Evolutionary conservation across 1,140 invertebrate species (phyloP), one percentile per base, ranked within the genome.

Genomic region (Drosophila grimshawi): DNA sequence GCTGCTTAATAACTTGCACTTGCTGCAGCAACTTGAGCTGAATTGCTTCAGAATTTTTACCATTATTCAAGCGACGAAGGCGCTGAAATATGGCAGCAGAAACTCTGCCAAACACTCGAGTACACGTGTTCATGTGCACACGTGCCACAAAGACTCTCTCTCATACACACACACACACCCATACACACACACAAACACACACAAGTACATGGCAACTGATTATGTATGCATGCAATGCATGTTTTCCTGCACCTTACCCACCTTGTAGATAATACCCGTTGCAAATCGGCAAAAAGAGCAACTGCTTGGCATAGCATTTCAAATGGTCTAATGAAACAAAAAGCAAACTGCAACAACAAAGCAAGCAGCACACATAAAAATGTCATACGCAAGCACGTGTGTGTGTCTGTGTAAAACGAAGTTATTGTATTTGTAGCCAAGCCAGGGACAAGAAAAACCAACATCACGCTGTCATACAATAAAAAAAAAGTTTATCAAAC

Each of bases 321-420:
- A 85, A 86, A 86, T 86, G 82, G 81, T 86, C 81, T 81, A 86
- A 86, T 86, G 66, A 81, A 86, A 81, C 57, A 78, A 64, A 60
- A 74, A 59, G 55, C 41, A 55, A 63, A 65, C 53, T 62, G 52
- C 77, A 67, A 45, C 53, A 75, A n/a, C 69, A 65, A 46, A 68
- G 19, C 57, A 78, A 30, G 19, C 43, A 57, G 8, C 43, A 51
- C 48, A 59, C 66, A 68, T 52, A 53, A 51, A 67, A 80, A 64
- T 74, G 64, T 43, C 63, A 75, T 46, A 62, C 71, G 77, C 43
- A 52, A 39, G 39, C 10, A 45, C n/a, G 49, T 19, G 10, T 32
- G 65, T 64, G 30, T 63, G 32, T 37, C 19, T 49, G 27, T 52
- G 29, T 65, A 1, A 19, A 19, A 19, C 19, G 19, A 19, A 33